These are phyloP conservation scores for Scomber colias DNA, from an alignment of 2,113 vertebrate species.

Conservation along the genomic window DNA sequence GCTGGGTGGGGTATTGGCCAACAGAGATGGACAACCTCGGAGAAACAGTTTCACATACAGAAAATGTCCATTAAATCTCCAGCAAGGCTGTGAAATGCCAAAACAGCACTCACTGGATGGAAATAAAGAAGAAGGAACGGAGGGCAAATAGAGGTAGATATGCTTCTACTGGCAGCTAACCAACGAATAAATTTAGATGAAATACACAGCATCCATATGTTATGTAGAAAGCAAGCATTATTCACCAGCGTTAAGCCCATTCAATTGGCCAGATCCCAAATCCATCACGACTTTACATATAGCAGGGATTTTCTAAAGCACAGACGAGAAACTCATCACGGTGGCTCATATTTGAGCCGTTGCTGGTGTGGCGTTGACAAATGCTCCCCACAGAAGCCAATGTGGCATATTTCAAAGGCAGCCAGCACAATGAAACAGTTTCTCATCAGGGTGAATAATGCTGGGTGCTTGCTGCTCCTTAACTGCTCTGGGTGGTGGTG, in stretches of 20 bases:
- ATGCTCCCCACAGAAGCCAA: conserved; percentile 48
- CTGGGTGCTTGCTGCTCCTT: conserved; percentile 29
- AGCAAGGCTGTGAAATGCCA: conserved; percentile 34
- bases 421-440: conserved; percentile 49
- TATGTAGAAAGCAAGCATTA: conserved; percentile 15
- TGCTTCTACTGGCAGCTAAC: conserved; percentile 51
- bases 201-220: conserved; percentile 49
- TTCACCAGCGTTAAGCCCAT: conserved; percentile 34
- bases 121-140: conserved; percentile 26
- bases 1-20: conserved; percentile 12
- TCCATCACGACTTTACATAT: conserved; percentile 58
- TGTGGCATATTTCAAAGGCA: conserved; percentile 64
- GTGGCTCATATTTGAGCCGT: conserved; percentile 51
- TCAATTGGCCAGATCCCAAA: conserved; percentile 54
- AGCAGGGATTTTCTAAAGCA: conserved; percentile 46
- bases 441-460: conserved; percentile 55
- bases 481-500: conserved; percentile 40
- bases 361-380: conserved; percentile 60
- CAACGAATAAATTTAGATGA: conserved; percentile 52
- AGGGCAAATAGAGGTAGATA: conserved; percentile 45
- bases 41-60: conserved; percentile 35
- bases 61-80: conserved; percentile 32
- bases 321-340: conserved; percentile 56
- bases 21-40: conserved; percentile 34
- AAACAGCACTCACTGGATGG: conserved; percentile 33